Evolutionary conservation across 2,113 vertebrate genomes (phyloP), one percentile per base, ranked within the genome.

Genomic region (Osmerus mordax): DNA sequence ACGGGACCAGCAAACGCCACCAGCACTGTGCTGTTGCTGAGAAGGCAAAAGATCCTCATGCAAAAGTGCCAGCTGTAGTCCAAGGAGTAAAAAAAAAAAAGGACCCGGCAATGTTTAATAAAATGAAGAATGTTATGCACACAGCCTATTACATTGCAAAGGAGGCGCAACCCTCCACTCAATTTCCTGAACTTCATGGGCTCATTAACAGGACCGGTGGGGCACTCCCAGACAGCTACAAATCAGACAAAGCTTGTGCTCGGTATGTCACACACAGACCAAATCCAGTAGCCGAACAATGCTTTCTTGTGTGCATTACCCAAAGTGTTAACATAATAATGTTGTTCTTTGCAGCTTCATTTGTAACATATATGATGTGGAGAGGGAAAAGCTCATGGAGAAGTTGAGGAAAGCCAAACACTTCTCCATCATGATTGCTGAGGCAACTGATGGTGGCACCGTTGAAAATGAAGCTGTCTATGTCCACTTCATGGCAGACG

Each of bases 191-290:
- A 2, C 59, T 61, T 61, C 16, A 61, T 61, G 59, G 59, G 59
- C 59, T 61, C 59, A 61, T 61, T 11, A 12, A 61, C 11, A 61
- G 59, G 59, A 61, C 59, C 2, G 59, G 59, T 61, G 59, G 59
- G 16, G 2, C 25, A 28, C 65, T 67, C 41, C 65, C 0, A 67
- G 65, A 52, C 65, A 16, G 65, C 41, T 52, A 67, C 18, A 9
- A 47, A 12, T 67, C 65, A 18, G 65, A 67, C 36, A 67, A 67
- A 53, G 65, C 65, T 18, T 67, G 65, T 67, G 65, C 65, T 67
- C 32, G 65, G 41, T 67, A 67, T 67, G 65, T 67, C 41, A n/a
- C 8, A 67, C 32, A 67, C 25, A 28, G 25, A 28, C 25, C 41
- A 67, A 60, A 60, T 60, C n/a, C n/a, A 60, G 58, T 60, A 60